These are phyloP conservation scores for Microcebus jonahi DNA, from an alignment of 2,113 vertebrate genomes.

Conservation along the genomic window DNA sequence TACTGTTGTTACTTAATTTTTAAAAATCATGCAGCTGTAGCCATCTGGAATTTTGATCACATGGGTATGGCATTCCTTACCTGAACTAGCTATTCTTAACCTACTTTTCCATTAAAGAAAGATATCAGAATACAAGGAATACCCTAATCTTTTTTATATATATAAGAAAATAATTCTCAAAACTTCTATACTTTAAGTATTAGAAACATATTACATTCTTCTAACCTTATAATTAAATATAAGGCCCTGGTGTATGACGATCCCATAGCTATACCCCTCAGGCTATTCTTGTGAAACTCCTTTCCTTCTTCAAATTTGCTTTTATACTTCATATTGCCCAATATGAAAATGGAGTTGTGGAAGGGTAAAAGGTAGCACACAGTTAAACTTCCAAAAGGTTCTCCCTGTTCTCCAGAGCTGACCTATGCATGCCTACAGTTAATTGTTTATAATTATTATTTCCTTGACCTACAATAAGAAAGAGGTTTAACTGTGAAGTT, in stretches of 20 bases:
- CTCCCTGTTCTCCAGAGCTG: conserved; percentile 19
- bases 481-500: conserved; percentile 45
- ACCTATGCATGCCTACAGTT: neutral
- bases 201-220: conserved; percentile 1
- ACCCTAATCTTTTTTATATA: neutral
- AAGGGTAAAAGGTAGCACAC: neutral
- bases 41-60: conserved; percentile 6
- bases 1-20: neutral
- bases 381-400: neutral
- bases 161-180: conserved; percentile 39
- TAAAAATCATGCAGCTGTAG: neutral
- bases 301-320: neutral
- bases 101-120: neutral
- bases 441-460: conserved; percentile 57
- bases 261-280: neutral
- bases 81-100: neutral
- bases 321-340: neutral
- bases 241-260: neutral
- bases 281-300: conserved; percentile 13
- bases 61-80: neutral
- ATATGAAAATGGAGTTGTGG: neutral
- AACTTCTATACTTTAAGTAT: conserved; percentile 26
- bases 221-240: conserved; percentile 37
- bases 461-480: conserved; percentile 10
- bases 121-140: neutral